phyloP scores from a whole-genome alignment of 2,797 vertebrate genomes.

The Paguma larvata region DNA sequence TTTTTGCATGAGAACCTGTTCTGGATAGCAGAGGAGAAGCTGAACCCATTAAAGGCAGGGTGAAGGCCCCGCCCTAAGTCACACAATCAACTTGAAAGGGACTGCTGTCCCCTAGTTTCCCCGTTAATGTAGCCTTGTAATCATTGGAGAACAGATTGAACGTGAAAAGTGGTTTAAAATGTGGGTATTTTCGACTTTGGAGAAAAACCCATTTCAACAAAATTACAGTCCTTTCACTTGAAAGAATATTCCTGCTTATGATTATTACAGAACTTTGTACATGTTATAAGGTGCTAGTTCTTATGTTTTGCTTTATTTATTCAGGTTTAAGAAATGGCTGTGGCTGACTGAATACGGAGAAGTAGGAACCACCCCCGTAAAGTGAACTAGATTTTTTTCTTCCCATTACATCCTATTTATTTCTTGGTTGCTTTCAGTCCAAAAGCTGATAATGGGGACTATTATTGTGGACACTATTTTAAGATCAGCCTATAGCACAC shows the following conservation, averaged over 20 bases:
- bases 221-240: slow-evolving; percentile 13
- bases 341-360: slow-evolving; percentile 26
- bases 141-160: neutral
- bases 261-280: slow-evolving; percentile 9
- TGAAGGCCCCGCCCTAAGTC: neutral
- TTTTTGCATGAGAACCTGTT: neutral
- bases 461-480: slow-evolving; percentile 26
- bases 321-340: slow-evolving; percentile 1
- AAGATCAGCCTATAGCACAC: neutral
- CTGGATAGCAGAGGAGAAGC: neutral
- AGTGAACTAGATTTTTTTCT: neutral
- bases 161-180: slow-evolving; percentile 34
- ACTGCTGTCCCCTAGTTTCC: neutral
- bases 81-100: neutral
- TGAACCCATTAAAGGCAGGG: neutral
- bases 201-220: slow-evolving; percentile 38
- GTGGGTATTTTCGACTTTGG: neutral
- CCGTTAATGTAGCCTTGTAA: neutral
- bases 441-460: neutral
- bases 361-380: neutral
- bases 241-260: neutral
- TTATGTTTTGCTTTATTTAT: slow-evolving; percentile 43
- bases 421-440: slow-evolving; percentile 29
- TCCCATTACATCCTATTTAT: slow-evolving; percentile 27
- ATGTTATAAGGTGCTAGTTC: neutral